Evolutionary conservation across 2,797 vertebrate genomes (phyloP).

Genomic region (Podargus strigoides): DNA sequence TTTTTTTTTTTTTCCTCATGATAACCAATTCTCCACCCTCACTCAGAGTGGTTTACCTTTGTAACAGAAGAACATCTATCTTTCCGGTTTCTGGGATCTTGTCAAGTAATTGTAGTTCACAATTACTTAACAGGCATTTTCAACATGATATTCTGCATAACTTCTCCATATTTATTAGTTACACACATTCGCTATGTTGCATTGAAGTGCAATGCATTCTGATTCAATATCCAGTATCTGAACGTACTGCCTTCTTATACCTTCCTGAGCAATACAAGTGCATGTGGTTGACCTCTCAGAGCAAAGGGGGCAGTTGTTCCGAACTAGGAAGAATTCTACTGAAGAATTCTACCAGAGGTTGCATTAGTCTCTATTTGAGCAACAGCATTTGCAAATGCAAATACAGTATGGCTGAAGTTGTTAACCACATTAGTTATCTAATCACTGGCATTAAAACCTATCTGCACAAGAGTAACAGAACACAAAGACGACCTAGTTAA

Average conservation of each 20-base stretch:
- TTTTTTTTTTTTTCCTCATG: background rate
- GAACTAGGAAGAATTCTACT: background rate
- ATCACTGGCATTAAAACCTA: background rate
- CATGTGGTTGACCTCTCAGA: background rate
- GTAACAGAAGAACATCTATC: background rate
- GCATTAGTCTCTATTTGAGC: background rate
- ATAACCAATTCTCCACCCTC: background rate
- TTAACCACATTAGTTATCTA: background rate
- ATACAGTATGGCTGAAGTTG: background rate
- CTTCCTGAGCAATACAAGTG: background rate
- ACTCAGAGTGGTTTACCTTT: background rate
- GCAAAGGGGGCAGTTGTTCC: background rate
- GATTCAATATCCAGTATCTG: background rate
- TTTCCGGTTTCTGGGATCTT: background rate
- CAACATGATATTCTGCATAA: background rate
- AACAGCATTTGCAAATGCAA: background rate
- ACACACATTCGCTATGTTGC: fast-evolving
- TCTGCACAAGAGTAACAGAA: background rate
- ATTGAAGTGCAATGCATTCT: background rate
- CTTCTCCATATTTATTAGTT: background rate
- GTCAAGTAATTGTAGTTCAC: background rate
- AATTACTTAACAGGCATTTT: background rate
- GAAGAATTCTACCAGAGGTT: background rate
- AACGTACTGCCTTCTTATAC: background rate
- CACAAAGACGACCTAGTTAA: background rate